A percentile compares a stretch with the other conserved stretches of the same genome.
These are phyloP conservation scores for Eulemur rubriventer DNA, from an alignment of 2,797 vertebrate genomes.

Conservation along the genomic window DNA sequence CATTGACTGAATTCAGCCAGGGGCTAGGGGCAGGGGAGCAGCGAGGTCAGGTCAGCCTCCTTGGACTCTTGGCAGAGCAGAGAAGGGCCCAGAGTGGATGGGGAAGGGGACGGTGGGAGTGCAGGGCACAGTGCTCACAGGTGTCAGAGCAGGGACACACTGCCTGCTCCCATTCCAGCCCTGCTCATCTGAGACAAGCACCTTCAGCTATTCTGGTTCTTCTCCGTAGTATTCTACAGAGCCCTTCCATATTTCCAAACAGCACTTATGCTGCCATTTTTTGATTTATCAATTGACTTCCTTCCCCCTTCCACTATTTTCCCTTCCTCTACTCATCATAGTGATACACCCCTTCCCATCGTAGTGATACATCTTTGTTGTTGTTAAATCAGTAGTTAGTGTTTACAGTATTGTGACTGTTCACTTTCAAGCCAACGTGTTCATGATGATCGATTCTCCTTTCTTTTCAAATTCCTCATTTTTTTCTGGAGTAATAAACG, in stretches of 20 bases:
- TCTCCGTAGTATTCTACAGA: not conserved
- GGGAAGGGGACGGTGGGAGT: not conserved
- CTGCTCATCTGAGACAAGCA: not conserved
- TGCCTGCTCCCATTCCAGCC: not conserved
- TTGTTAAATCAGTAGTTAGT: not conserved
- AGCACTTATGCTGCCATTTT: not conserved
- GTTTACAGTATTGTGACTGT: not conserved
- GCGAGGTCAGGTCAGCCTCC: not conserved
- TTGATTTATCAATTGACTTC: not conserved
- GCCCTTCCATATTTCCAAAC: not conserved
- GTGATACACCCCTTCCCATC: not conserved
- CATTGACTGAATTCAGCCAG: not conserved
- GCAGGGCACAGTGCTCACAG: fast-evolving
- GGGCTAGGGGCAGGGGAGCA: not conserved
- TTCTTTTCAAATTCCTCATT: conserved; percentile 2
- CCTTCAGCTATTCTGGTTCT: not conserved
- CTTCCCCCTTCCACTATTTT: not conserved
- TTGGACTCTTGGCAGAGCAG: not conserved
- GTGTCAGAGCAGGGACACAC: not conserved
- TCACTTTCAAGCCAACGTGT: not conserved
- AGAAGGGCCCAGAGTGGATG: not conserved
- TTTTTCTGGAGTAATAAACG: not conserved
- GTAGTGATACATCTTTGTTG: not conserved
- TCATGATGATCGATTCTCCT: not conserved
- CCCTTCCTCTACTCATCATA: not conserved